Percentiles rank a stretch among this genome's conserved stretches.
These are phyloP conservation scores for Xiphophorus couchianus DNA, from an alignment of 2,113 vertebrate species.

Conservation along the genomic window DNA sequence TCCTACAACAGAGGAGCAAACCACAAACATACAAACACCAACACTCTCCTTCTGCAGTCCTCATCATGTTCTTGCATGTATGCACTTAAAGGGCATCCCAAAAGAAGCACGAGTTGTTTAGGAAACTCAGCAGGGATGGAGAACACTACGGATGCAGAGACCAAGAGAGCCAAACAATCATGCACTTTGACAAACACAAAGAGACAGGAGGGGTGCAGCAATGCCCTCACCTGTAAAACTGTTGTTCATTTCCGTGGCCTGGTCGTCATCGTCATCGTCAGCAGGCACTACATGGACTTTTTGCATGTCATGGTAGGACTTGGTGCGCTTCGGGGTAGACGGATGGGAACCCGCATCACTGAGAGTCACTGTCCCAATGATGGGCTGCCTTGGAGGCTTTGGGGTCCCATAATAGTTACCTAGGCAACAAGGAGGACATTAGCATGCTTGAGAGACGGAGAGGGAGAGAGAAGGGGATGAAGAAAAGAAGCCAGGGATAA, in stretches of 20 bases:
- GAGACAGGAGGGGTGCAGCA: not conserved
- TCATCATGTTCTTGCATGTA: slow-evolving; percentile 12
- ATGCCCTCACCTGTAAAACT: slow-evolving; percentile 93
- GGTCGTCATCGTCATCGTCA: slow-evolving; percentile 91
- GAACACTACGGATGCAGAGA: slow-evolving; percentile 4
- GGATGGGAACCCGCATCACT: slow-evolving; percentile 91
- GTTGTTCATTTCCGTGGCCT: slow-evolving; percentile 97
- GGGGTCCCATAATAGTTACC: slow-evolving; percentile 99
- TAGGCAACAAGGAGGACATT: slow-evolving; percentile 91
- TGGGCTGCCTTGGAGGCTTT: slow-evolving; percentile 95
- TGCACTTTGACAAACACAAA: slow-evolving; percentile 18
- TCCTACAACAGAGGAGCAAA: slow-evolving; percentile 33
- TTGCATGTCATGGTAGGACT: slow-evolving; percentile 99
- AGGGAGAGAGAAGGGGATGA: slow-evolving; percentile 39
- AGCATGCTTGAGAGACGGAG: slow-evolving; percentile 81
- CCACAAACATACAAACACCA: slow-evolving; percentile 46
- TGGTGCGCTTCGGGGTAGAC: slow-evolving; percentile 93
- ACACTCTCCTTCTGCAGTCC: slow-evolving; percentile 22
- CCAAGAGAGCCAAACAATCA: slow-evolving; percentile 5
- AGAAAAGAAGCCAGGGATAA: slow-evolving; percentile 43
- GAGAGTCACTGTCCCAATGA: slow-evolving; percentile 95
- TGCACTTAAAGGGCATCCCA: slow-evolving; percentile 1
- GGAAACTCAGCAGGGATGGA: slow-evolving; percentile 2
- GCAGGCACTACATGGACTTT: slow-evolving; percentile 93
- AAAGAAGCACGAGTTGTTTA: slow-evolving; percentile 5